Conservation (phyloP, 2,888 invertebrate species). For the Rhingia campestris region DNA sequence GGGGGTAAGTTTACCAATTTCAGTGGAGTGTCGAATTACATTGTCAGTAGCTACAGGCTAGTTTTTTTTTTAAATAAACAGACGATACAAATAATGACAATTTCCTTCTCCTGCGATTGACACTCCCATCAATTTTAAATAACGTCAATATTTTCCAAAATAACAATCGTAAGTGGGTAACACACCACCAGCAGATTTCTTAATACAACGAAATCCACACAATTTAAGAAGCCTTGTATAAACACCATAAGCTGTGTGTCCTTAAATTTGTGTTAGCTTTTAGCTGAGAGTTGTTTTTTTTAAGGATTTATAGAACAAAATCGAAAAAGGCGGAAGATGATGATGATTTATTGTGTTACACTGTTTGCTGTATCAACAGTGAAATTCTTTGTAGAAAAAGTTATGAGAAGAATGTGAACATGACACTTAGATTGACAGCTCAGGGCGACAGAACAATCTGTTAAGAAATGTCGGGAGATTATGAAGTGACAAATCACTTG, state of each 20-base stretch:
- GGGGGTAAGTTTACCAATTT: too few species aligned
- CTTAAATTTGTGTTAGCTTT: not conserved
- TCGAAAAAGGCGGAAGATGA: not conserved
- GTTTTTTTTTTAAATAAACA: too few species aligned
- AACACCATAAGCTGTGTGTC: not conserved
- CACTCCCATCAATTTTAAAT: too few species aligned
- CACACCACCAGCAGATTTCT: not conserved
- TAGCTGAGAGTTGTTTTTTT: not conserved
- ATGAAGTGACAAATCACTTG: constrained; percentile 47
- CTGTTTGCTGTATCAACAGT: constrained; percentile 58
- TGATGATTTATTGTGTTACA: constrained; percentile 62
- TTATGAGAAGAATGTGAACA: constrained; percentile 47
- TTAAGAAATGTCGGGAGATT: constrained; percentile 25
- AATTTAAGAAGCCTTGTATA: not conserved
- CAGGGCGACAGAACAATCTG: constrained; percentile 10
- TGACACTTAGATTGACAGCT: constrained; percentile 35
- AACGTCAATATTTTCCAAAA: not conserved
- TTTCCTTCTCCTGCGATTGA: too few species aligned
- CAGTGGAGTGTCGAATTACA: too few species aligned
- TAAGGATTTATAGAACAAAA: constrained; percentile 1
- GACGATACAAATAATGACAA: too few species aligned
- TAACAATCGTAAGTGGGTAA: not conserved
- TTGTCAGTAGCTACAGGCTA: too few species aligned
- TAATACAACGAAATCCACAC: not conserved
- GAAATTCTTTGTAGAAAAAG: constrained; percentile 37